Conservation (phyloP, 2,797 vertebrate genomes). For the Odontamblyopus lacepedii region DNA sequence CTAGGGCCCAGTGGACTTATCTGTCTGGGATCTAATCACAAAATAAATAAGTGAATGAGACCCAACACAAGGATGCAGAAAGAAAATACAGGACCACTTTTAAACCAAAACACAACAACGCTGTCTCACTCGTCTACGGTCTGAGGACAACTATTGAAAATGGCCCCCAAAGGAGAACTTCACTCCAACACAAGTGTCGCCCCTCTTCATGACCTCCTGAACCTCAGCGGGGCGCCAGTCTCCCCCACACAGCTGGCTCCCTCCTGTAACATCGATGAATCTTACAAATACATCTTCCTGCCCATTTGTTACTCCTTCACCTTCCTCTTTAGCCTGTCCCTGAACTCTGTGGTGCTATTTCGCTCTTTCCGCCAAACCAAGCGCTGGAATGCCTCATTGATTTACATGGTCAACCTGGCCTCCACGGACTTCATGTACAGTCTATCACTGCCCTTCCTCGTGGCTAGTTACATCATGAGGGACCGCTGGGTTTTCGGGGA, state of each 20-base stretch:
- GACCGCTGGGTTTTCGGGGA: slow-evolving; percentile 85
- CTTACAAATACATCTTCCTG: slow-evolving; percentile 87
- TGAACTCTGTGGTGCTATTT: slow-evolving; percentile 83
- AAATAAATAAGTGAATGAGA: neutral
- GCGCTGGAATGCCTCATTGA: slow-evolving; percentile 83
- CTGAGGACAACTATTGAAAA: slow-evolving; percentile 38
- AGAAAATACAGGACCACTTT: slow-evolving; percentile 17
- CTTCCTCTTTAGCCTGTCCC: slow-evolving; percentile 81
- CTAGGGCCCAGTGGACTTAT: slow-evolving; percentile 34
- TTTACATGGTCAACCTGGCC: slow-evolving; percentile 87
- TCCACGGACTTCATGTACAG: slow-evolving; percentile 87
- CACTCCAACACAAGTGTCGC: slow-evolving; percentile 28
- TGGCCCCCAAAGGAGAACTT: slow-evolving; percentile 38
- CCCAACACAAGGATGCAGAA: slow-evolving; percentile 43
- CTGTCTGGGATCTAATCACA: slow-evolving; percentile 2
- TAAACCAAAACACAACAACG: neutral
- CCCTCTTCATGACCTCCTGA: slow-evolving; percentile 24
- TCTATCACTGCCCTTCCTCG: slow-evolving; percentile 82
- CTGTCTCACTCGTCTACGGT: slow-evolving; percentile 18
- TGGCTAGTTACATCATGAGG: slow-evolving; percentile 83
- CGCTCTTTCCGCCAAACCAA: slow-evolving; percentile 79
- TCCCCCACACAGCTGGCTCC: slow-evolving; percentile 22
- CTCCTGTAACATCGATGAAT: slow-evolving; percentile 83
- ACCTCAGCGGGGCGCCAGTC: slow-evolving; percentile 11
- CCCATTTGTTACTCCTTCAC: slow-evolving; percentile 86